These are phyloP conservation scores for Drosophila athabasca DNA, from an alignment of 1,140 invertebrate genomes.

Conservation along the genomic window DNA sequence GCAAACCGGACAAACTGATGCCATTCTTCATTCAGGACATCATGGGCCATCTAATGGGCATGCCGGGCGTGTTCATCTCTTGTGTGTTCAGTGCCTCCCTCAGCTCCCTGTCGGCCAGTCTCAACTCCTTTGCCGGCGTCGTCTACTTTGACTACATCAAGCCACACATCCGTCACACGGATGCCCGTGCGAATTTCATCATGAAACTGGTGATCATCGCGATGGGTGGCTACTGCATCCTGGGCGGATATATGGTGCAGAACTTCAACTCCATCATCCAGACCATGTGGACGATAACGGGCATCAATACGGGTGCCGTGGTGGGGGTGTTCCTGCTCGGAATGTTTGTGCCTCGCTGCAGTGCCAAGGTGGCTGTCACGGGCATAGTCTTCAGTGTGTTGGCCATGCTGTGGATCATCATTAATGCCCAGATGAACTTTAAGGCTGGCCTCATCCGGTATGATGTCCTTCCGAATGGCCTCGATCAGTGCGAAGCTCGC, in stretches of 20 bases:
- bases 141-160: constrained; percentile 90
- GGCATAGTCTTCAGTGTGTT: constrained; percentile 88
- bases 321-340: constrained; percentile 90
- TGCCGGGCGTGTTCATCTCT: constrained; percentile 88
- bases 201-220: constrained; percentile 87
- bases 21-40: constrained; percentile 88
- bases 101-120: constrained; percentile 89
- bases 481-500: constrained; percentile 86
- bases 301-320: constrained; percentile 88
- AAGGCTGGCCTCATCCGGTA: constrained; percentile 85
- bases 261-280: constrained; percentile 87
- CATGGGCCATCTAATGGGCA: constrained; percentile 85
- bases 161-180: constrained; percentile 84
- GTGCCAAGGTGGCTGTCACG: constrained; percentile 87
- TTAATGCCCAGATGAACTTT: constrained; percentile 89
- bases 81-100: constrained; percentile 88
- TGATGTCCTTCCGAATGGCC: constrained; percentile 84
- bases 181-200: constrained; percentile 86
- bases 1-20: constrained; percentile 85
- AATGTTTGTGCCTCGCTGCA: constrained; percentile 89
- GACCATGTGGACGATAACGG: constrained; percentile 86
- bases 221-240: constrained; percentile 86
- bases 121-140: constrained; percentile 90
- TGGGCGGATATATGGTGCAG: constrained; percentile 87
- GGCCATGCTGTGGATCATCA: constrained; percentile 90